These are phyloP conservation scores for Anneissia japonica DNA, from an alignment of 35 echinoderm and acorn worm species.

Conservation along the genomic window DNA sequence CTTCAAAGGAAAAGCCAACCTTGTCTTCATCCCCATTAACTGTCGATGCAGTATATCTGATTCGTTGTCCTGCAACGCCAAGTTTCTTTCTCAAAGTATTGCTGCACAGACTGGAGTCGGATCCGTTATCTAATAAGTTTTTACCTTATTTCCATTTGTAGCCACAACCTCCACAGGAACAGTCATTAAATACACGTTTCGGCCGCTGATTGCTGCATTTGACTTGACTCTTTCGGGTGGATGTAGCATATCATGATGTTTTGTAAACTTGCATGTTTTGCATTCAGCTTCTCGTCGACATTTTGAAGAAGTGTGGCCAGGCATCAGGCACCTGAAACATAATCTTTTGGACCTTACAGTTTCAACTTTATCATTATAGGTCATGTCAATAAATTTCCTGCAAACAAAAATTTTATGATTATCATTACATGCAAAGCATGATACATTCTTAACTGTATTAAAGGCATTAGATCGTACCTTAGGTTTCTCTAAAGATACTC, in stretches of 20 bases:
- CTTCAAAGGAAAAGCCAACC: background rate
- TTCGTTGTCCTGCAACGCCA: background rate
- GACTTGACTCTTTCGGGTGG: background rate
- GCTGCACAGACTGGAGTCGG: background rate
- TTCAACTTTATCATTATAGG: conserved; percentile 10
- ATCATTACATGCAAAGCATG: too few species aligned
- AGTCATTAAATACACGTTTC: background rate
- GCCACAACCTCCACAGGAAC: background rate
- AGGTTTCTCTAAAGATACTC: too few species aligned
- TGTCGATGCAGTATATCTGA: too few species aligned
- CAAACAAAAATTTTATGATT: too few species aligned
- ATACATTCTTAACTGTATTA: too few species aligned
- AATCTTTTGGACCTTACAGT: background rate
- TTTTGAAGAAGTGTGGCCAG: background rate
- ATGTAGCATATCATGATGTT: conserved; percentile 12
- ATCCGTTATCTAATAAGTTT: conserved; percentile 23
- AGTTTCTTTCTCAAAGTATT: background rate
- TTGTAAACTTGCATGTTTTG: background rate
- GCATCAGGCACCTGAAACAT: conserved; percentile 31
- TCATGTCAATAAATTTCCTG: too few species aligned
- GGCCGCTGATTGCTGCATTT: background rate
- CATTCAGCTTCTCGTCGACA: conserved; percentile 3
- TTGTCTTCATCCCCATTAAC: background rate
- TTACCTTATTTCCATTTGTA: background rate
- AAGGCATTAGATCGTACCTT: too few species aligned